Evolutionary conservation across 2,113 vertebrate genomes (phyloP).

Genomic region (Podilymbus podiceps): DNA sequence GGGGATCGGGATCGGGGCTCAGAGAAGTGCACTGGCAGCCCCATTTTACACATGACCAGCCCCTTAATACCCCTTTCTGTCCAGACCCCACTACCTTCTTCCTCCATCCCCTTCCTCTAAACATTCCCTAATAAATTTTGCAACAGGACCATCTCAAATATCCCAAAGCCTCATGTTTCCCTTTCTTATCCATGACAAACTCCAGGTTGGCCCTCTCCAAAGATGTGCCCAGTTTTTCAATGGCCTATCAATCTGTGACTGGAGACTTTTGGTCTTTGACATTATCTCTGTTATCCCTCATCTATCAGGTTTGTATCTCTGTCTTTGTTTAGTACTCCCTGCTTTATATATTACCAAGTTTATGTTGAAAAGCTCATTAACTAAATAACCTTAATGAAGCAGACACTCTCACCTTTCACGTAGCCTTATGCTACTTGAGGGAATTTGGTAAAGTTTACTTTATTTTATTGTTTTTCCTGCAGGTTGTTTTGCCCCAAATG

Average conservation of each 20-base stretch:
- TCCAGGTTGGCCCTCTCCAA: not conserved
- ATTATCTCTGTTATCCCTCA: not conserved
- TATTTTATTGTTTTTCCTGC: not conserved
- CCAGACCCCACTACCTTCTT: not conserved
- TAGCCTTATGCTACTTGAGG: not conserved
- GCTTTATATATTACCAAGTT: not conserved
- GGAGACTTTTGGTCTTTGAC: not conserved
- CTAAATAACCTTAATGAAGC: not conserved
- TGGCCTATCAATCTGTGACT: not conserved
- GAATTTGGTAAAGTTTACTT: not conserved
- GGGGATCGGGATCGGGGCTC: not conserved
- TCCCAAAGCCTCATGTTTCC: not conserved
- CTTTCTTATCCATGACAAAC: not conserved
- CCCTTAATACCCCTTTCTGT: not conserved
- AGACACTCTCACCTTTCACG: not conserved
- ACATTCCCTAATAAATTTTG: not conserved
- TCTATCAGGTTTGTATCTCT: not conserved
- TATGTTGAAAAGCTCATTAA: not conserved
- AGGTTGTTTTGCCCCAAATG: not conserved
- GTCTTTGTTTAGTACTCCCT: not conserved
- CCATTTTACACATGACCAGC: fast-evolving
- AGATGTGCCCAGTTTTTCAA: not conserved
- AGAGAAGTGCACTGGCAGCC: not conserved
- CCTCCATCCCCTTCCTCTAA: not conserved
- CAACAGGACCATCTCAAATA: not conserved